Evolutionary conservation across 2,113 vertebrate species (phyloP).

Genomic region (Corvus moneduloides): DNA sequence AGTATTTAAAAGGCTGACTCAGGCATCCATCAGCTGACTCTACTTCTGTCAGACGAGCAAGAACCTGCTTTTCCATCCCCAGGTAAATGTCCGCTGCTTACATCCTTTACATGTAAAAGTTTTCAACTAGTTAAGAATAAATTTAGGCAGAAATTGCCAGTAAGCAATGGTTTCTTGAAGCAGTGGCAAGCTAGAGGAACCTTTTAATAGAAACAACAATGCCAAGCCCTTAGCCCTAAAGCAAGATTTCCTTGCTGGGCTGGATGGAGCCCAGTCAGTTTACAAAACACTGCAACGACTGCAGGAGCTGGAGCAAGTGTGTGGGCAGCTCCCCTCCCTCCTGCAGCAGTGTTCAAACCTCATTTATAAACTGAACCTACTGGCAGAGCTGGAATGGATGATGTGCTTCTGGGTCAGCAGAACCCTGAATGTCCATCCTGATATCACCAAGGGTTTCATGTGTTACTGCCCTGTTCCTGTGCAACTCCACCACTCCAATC

Average conservation of each 20-base stretch:
- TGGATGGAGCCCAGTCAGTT: neutral
- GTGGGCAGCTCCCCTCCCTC: neutral
- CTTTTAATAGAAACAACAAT: neutral
- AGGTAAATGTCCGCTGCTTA: neutral
- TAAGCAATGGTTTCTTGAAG: neutral
- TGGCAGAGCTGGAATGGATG: neutral
- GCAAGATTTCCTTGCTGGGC: neutral
- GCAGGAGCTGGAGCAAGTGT: neutral
- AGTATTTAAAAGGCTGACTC: neutral
- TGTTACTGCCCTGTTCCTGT: neutral
- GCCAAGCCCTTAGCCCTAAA: rapidly evolving
- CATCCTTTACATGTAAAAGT: neutral
- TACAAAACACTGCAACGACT: neutral
- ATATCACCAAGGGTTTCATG: neutral
- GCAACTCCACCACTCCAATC: neutral
- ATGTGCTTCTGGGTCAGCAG: neutral
- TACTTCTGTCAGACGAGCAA: neutral
- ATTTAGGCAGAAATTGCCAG: neutral
- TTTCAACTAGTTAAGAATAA: neutral
- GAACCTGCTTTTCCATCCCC: neutral
- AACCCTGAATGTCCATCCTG: neutral
- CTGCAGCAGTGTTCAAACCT: neutral
- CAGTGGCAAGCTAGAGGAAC: neutral
- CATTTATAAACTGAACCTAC: neutral
- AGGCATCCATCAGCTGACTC: neutral